Evolutionary conservation across 2,888 invertebrate genomes (phyloP).

Genomic region (Halictus quadricinctus): DNA sequence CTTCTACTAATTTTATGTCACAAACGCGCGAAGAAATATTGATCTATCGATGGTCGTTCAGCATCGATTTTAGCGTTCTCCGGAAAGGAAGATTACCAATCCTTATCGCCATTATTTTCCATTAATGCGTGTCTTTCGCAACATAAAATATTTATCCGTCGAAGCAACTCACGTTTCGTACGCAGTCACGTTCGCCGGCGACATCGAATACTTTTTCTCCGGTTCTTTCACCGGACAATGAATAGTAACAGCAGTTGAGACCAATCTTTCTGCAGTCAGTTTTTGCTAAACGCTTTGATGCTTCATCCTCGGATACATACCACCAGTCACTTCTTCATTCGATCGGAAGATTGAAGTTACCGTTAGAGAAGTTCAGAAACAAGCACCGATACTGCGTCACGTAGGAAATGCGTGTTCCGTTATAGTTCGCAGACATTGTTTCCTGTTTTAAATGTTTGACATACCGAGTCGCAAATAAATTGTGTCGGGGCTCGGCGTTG

Average conservation of each 20-base stretch:
- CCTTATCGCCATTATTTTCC: neutral
- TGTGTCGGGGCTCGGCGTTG: neutral
- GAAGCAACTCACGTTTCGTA: neutral
- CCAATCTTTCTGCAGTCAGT: conserved; percentile 11
- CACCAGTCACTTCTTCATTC: neutral
- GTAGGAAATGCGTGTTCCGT: conserved; percentile 4
- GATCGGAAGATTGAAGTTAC: conserved; percentile 7
- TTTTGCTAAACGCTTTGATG: conserved; percentile 16
- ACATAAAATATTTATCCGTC: conserved; percentile 1
- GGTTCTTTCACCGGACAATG: neutral
- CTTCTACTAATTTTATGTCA: too few species aligned
- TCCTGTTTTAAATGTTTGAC: conserved; percentile 6
- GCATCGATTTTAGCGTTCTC: neutral
- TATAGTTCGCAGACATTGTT: conserved; percentile 3
- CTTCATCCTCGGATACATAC: neutral
- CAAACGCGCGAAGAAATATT: too few species aligned
- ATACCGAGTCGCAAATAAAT: neutral
- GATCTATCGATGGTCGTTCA: too few species aligned
- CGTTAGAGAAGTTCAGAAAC: conserved; percentile 10
- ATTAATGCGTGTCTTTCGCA: neutral
- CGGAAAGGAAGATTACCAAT: neutral
- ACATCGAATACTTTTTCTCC: neutral
- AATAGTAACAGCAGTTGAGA: neutral
- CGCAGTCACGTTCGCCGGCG: neutral
- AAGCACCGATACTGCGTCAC: conserved; percentile 7